phyloP scores from a whole-genome alignment of 2,113 vertebrate genomes.

The Amphilophus citrinellus region DNA sequence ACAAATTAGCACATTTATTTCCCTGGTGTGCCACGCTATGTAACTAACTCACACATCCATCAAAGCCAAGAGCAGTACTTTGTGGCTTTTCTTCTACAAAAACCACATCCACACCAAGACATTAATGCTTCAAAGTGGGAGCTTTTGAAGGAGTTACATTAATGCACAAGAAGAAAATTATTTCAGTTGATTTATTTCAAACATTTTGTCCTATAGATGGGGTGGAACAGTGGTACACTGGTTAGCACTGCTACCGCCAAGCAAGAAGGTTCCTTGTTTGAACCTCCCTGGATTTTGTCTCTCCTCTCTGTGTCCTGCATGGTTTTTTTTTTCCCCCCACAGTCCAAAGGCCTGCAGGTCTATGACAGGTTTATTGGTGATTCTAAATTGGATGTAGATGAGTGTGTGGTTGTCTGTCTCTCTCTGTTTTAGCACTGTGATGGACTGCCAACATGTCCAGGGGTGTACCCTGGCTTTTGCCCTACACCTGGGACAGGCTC shows the following conservation, averaged over 20 bases:
- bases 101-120: background rate
- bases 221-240: background rate
- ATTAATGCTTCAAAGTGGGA: background rate
- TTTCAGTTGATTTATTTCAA: background rate
- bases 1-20: background rate
- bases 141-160: background rate
- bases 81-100: background rate
- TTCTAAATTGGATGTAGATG: background rate
- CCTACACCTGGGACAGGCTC: too few relatives aligned
- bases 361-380: too few relatives aligned
- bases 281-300: too few relatives aligned
- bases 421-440: background rate
- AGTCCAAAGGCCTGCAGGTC: too few relatives aligned
- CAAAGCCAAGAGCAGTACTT: background rate
- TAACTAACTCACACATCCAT: background rate
- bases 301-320: too few relatives aligned
- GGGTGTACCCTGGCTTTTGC: too few relatives aligned
- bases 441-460: too few relatives aligned
- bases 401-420: background rate
- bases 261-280: too few relatives aligned
- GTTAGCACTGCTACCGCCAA: background rate
- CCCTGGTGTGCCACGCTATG: background rate
- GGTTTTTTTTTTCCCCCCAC: too few relatives aligned
- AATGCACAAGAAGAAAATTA: background rate
- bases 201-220: background rate